Evolutionary conservation across 64 coral and sea anemone genomes (phyloP), one percentile per base, ranked within the genome.

Genomic region (Stylophora pistillata): DNA sequence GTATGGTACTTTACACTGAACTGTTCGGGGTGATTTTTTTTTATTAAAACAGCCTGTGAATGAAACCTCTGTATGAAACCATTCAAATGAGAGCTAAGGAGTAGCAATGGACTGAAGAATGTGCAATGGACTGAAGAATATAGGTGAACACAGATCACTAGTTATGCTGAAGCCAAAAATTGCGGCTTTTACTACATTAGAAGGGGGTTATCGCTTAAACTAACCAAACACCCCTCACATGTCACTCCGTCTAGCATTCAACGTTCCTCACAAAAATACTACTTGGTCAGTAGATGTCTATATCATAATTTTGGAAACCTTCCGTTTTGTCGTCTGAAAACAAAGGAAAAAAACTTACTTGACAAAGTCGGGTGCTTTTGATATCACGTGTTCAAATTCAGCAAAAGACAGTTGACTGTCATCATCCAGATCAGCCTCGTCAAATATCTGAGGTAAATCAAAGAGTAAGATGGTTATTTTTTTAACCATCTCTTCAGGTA

Each of bases 381-480:
- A 99, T 76, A 99, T 99, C 6, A 99, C 97, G 87, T 99, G 97
- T 55, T 99, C 97, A 78, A 99, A 99, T 79, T 99, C 97, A 69
- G 97, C 97, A 86, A 99, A 99, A 16, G 97, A 99, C 15, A 99
- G 75, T 88, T 99, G 97, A 23, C 92, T 95, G 41, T 99, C 97
- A 41, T 99, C 97, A 88, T 99, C 97, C 56, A 99, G 91, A 93
- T 99, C 97, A 55, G 97, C 93, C 73, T 99, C 97, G 79, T 93
- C 94, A 88, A 99, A 99, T 55, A 99, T 99, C 97, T 99, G 37
- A 72, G 58, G 37, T 23, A 62, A 33, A 30, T 29, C 78, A 62
- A 23, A 16, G 72, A 56, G 18, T 17, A 63, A 16, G 0, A 30
- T 9, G 13, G 55, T 21, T 58, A 10, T 30, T 26, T 23, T 16